Evolutionary conservation across 30 jellyfish, hydroid and myxozoan genomes (phyloP).

Genomic region (Hydractinia symbiolongicarpus): DNA sequence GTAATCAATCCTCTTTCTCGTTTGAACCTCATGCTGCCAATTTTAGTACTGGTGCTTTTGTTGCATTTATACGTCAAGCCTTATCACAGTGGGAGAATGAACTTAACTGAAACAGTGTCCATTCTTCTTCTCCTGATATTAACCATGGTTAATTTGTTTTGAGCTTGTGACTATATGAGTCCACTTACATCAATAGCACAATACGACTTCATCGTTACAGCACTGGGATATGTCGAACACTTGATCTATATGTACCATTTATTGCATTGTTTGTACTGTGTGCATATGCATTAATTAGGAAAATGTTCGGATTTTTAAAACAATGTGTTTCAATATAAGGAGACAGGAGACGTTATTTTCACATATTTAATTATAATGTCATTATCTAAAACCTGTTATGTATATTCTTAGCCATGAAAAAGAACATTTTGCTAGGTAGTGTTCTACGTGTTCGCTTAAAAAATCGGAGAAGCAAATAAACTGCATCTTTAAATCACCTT

Average conservation of each 20-base stretch:
- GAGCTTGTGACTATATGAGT: constrained; percentile 1
- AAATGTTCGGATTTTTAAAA: too few species aligned
- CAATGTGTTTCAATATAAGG: too few species aligned
- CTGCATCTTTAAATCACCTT: too few species aligned
- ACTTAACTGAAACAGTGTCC: not conserved
- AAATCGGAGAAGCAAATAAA: too few species aligned
- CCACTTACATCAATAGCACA: not conserved
- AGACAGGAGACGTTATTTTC: too few species aligned
- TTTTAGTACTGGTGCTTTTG: not conserved
- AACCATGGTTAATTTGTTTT: not conserved
- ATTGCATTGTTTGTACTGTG: not conserved
- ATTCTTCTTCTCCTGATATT: not conserved
- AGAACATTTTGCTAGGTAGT: too few species aligned
- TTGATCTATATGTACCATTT: not conserved
- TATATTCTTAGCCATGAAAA: too few species aligned
- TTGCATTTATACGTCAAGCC: constrained; percentile 2
- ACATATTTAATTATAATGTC: too few species aligned
- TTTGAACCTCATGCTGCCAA: not conserved
- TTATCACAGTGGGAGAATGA: not conserved
- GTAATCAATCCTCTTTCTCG: not conserved
- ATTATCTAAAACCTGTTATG: too few species aligned
- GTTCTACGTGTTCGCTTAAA: too few species aligned
- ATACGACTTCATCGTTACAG: not conserved
- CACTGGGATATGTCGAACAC: not conserved
- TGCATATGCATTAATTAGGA: not conserved